A percentile compares a stretch with the other conserved stretches of the same genome.
Evolutionary conservation across 2,888 invertebrate species (phyloP).

Genomic region (Amorpha juglandis): DNA sequence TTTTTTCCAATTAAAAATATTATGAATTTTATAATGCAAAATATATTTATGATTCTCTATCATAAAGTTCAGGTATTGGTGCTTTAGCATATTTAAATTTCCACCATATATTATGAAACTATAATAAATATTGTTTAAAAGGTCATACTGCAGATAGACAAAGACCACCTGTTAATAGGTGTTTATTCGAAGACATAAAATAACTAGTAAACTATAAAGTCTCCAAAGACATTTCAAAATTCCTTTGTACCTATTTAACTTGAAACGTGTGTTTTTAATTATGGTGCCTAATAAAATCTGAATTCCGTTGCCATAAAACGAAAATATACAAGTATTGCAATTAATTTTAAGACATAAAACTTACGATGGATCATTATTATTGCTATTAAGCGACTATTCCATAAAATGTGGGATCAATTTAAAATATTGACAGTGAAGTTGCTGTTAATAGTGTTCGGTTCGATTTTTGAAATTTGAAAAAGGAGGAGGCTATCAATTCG

Average conservation of each 20-base stretch:
- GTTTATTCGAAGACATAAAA: conserved; percentile 14
- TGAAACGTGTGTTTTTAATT: background rate
- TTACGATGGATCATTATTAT: background rate
- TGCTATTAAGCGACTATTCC: background rate
- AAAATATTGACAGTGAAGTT: background rate
- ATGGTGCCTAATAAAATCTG: background rate
- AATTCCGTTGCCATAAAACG: background rate
- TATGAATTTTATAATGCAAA: too few species aligned
- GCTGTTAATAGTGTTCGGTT: too few species aligned
- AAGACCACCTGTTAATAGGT: background rate
- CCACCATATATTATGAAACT: too few species aligned
- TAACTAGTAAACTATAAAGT: too few species aligned
- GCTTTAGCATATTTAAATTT: too few species aligned
- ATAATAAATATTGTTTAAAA: background rate
- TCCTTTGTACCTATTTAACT: background rate
- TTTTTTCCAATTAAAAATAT: too few species aligned
- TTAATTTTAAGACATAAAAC: conserved; percentile 21
- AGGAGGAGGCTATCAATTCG: too few species aligned
- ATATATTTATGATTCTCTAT: too few species aligned
- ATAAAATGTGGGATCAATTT: background rate
- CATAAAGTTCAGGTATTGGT: too few species aligned
- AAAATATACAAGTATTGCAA: background rate
- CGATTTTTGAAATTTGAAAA: too few species aligned
- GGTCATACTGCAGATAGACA: background rate
- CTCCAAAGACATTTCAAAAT: background rate